Conservation (phyloP, 2,797 vertebrate genomes). For the Acestrorhynchus altus region DNA sequence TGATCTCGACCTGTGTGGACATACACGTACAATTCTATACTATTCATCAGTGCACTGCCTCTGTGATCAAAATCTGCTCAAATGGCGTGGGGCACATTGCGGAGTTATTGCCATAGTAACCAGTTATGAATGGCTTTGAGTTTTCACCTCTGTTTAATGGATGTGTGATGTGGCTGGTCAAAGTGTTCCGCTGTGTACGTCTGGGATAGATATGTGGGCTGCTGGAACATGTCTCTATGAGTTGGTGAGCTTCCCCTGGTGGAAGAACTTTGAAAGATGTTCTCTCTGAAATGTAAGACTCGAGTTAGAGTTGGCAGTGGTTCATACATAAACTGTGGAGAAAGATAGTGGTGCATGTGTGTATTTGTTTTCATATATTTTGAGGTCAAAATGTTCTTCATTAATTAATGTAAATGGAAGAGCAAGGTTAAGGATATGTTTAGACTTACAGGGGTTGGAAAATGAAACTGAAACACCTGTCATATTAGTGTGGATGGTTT, state of each 20-base stretch:
- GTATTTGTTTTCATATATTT: too few relatives aligned
- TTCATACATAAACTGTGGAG: background rate
- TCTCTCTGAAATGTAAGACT: background rate
- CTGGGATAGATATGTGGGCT: constrained; percentile 21
- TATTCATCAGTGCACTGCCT: background rate
- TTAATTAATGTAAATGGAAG: too few relatives aligned
- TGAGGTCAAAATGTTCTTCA: too few relatives aligned
- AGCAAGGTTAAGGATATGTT: too few relatives aligned
- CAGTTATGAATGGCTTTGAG: constrained; percentile 19
- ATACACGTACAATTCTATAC: background rate
- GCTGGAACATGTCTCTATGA: constrained; percentile 19
- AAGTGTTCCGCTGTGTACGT: constrained; percentile 15
- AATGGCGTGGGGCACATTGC: constrained; percentile 18
- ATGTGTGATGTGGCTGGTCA: constrained; percentile 29
- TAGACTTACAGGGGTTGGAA: too few relatives aligned
- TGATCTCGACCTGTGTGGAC: background rate
- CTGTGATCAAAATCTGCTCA: constrained; percentile 28
- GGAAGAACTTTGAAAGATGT: constrained; percentile 8
- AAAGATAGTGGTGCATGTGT: background rate
- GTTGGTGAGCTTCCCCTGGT: background rate
- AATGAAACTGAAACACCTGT: too few relatives aligned
- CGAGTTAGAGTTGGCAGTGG: background rate
- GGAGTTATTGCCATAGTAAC: constrained; percentile 55
- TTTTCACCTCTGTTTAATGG: constrained; percentile 31
- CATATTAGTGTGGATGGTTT: too few relatives aligned